phyloP scores from a whole-genome alignment of 2,113 vertebrate genomes.

The Neodontobutis hainanensis region DNA sequence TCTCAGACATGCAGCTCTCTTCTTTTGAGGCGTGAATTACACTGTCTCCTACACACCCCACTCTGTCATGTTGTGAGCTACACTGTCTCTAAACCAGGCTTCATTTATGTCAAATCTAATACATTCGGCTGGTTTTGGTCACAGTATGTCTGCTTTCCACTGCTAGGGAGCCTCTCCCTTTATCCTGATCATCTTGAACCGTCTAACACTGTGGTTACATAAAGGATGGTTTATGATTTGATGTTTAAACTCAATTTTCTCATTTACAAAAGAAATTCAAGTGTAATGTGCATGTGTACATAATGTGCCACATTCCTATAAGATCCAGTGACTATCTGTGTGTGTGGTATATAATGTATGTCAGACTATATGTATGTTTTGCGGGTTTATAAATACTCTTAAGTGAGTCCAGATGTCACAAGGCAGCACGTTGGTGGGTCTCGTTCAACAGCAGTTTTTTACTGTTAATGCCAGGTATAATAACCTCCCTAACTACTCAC shows the following conservation, averaged over 20 bases:
- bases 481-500: slow-evolving; percentile 70
- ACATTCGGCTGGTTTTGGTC: slow-evolving; percentile 3
- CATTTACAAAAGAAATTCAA: slow-evolving; percentile 41
- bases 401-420: slow-evolving; percentile 77
- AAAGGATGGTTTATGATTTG: slow-evolving; percentile 50
- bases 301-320: slow-evolving; percentile 49
- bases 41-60: background rate
- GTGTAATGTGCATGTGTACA: slow-evolving; percentile 38
- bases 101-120: slow-evolving; percentile 37
- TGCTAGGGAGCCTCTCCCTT: slow-evolving; percentile 13
- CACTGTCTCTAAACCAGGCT: slow-evolving; percentile 34
- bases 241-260: slow-evolving; percentile 65
- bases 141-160: slow-evolving; percentile 6
- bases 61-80: slow-evolving; percentile 10
- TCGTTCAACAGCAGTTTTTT: slow-evolving; percentile 66
- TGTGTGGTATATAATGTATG: slow-evolving; percentile 40
- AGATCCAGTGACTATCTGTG: slow-evolving; percentile 49
- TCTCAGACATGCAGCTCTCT: slow-evolving; percentile 9
- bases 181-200: slow-evolving; percentile 22
- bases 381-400: slow-evolving; percentile 68
- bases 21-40: slow-evolving; percentile 18
- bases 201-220: slow-evolving; percentile 24
- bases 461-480: slow-evolving; percentile 74
- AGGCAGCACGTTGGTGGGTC: slow-evolving; percentile 65
- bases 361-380: slow-evolving; percentile 47